A percentile compares a stretch with the other conserved stretches of the same genome.
These are phyloP conservation scores for Oophaga sylvatica DNA, from an alignment of 2,797 vertebrate species.

Conservation along the genomic window DNA sequence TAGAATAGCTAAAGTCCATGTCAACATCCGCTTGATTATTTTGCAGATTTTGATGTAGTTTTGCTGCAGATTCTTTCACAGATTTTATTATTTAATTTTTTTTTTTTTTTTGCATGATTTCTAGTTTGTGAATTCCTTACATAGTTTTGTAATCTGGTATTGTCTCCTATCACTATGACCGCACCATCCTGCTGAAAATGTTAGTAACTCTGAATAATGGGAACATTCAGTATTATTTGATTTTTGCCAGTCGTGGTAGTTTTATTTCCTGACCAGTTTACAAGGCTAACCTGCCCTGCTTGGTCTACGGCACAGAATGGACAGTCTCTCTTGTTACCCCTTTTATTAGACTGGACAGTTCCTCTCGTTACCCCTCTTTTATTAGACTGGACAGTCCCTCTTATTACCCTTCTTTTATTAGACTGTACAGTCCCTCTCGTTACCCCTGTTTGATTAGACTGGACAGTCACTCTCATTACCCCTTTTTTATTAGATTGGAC, in stretches of 20 bases:
- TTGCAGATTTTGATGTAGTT: background rate
- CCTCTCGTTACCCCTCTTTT: too few species aligned
- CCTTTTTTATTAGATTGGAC: too few species aligned
- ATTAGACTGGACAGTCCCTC: too few species aligned
- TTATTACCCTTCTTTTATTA: too few species aligned
- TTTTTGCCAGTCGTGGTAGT: background rate
- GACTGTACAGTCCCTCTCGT: too few species aligned
- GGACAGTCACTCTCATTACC: too few species aligned
- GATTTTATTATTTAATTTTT: background rate
- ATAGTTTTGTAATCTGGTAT: background rate
- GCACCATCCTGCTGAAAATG: background rate
- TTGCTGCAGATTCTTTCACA: background rate
- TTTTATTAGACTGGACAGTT: too few species aligned
- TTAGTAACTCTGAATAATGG: background rate
- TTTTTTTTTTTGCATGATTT: background rate
- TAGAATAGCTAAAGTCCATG: too few species aligned
- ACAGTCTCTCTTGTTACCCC: too few species aligned
- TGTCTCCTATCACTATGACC: background rate
- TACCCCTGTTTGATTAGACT: too few species aligned
- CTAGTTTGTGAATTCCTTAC: background rate
- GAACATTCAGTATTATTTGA: background rate
- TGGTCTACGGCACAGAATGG: background rate
- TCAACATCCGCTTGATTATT: background rate
- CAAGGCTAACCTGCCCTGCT: background rate
- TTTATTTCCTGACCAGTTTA: background rate